A percentile compares a stretch with the other conserved stretches of the same genome.
phyloP scores from a whole-genome alignment of 2,113 vertebrate species.

The Sapajus apella region DNA sequence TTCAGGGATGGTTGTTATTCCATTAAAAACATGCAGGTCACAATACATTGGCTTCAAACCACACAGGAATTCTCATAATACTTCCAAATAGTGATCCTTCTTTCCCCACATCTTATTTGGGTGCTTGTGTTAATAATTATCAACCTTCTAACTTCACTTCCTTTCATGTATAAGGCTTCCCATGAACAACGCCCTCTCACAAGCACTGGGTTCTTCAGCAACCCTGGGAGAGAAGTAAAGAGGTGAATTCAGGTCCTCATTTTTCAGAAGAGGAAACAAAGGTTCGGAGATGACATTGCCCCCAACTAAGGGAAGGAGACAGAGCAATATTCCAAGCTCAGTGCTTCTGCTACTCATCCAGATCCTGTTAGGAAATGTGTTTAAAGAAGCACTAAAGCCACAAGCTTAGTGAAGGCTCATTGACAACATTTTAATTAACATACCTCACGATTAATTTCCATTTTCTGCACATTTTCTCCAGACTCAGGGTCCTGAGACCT shows the following conservation, averaged over 20 bases:
- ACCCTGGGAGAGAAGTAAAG: neutral
- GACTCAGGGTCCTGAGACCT: neutral
- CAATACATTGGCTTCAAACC: neutral
- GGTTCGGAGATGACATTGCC: neutral
- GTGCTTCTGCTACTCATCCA: neutral
- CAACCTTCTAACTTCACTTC: neutral
- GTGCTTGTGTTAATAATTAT: neutral
- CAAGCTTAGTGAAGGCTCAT: neutral
- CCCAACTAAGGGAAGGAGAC: neutral
- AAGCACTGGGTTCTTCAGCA: neutral
- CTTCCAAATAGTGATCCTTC: neutral
- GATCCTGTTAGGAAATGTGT: conserved; percentile 30
- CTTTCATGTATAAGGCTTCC: neutral
- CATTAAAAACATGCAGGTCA: conserved; percentile 10
- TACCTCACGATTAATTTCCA: neutral
- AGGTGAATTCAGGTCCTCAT: neutral
- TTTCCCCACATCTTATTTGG: neutral
- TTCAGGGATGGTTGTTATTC: neutral
- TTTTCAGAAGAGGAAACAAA: conserved; percentile 29
- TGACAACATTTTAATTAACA: neutral
- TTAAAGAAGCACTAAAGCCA: neutral
- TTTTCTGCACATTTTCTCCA: neutral
- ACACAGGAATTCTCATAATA: conserved; percentile 21
- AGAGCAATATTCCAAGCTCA: neutral
- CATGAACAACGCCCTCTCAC: neutral